Conservation (phyloP, 2,113 vertebrate species). For the Egretta garzetta region DNA sequence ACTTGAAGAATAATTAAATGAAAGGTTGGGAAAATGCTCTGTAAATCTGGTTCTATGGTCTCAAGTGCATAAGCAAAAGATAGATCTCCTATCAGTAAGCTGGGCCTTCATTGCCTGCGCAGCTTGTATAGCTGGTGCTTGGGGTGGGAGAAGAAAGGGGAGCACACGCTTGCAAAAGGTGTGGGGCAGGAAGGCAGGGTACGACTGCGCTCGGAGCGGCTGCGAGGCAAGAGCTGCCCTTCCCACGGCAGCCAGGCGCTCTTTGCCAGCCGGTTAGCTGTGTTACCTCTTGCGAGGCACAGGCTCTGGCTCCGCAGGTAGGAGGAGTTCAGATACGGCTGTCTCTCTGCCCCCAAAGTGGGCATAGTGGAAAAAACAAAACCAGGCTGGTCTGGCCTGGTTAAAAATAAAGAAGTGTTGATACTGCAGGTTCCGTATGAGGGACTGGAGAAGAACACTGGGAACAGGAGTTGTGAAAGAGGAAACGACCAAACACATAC, state of each 20-base stretch:
- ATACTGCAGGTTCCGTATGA: background rate
- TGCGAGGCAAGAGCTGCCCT: background rate
- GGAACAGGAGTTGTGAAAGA: background rate
- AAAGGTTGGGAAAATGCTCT: background rate
- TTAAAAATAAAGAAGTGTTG: conserved; percentile 3
- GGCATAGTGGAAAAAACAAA: background rate
- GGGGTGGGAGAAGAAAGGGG: background rate
- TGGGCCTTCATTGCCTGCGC: background rate
- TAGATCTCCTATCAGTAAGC: background rate
- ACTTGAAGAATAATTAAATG: conserved; percentile 21
- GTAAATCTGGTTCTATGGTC: background rate
- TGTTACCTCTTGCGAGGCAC: background rate
- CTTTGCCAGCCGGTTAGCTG: background rate
- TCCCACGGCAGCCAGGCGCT: background rate
- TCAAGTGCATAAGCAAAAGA: background rate
- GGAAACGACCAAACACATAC: background rate
- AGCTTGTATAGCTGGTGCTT: background rate
- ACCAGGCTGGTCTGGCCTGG: background rate
- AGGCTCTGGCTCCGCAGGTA: background rate
- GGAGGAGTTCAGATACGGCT: background rate
- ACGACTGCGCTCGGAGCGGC: rapidly evolving
- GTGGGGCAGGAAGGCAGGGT: background rate
- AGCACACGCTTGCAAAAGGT: background rate
- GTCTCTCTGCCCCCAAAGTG: background rate
- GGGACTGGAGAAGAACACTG: background rate